Evolutionary conservation across 2,113 vertebrate genomes (phyloP).

Genomic region (Charadrius vociferus): DNA sequence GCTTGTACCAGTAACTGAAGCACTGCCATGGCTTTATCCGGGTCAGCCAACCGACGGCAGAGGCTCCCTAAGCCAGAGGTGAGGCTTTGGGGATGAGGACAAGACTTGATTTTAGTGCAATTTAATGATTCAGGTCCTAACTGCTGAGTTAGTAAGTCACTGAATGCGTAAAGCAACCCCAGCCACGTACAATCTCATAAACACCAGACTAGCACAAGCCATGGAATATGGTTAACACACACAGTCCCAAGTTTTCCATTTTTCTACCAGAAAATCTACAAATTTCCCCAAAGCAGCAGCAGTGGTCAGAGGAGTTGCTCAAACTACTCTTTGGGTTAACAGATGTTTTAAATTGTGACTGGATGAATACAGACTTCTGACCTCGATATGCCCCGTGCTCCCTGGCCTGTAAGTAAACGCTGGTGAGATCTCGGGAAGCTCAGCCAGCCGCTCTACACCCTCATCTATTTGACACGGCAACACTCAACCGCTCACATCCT

Average conservation of each 20-base stretch:
- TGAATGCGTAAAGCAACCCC: background rate
- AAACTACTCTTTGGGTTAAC: background rate
- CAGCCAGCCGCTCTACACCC: background rate
- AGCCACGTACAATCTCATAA: background rate
- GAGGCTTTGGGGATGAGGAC: background rate
- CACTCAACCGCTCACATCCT: background rate
- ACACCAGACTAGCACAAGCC: background rate
- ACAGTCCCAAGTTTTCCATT: background rate
- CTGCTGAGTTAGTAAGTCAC: constrained; percentile 11
- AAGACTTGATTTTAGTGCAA: background rate
- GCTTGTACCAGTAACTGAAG: background rate
- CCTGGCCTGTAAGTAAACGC: background rate
- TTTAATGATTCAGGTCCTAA: background rate
- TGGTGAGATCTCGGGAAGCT: background rate
- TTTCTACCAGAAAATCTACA: background rate
- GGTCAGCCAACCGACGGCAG: background rate
- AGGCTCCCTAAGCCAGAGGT: background rate
- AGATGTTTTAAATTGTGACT: background rate
- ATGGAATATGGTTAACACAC: background rate
- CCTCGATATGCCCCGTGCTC: background rate
- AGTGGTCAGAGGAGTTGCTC: background rate
- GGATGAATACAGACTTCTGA: background rate
- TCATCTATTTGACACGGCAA: background rate
- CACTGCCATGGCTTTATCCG: background rate
- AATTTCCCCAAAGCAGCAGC: background rate